Evolutionary conservation across 2,888 invertebrate species (phyloP), one percentile per base, ranked within the genome.

Genomic region (Stictocephala bisonia): DNA sequence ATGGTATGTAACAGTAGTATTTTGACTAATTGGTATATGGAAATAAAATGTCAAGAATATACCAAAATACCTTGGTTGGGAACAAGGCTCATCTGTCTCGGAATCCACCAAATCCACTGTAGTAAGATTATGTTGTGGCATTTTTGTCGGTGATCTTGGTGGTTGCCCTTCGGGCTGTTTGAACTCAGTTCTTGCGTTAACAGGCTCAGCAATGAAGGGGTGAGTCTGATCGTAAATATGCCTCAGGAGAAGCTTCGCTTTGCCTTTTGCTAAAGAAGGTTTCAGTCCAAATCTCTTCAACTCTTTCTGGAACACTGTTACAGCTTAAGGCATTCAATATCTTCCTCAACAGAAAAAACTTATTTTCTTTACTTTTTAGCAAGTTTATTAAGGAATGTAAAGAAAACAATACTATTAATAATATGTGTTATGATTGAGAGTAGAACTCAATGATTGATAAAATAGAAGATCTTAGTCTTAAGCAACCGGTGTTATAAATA

Each of bases 141-240:
- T 60, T 18, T 29, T 56, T 3, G 18, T 18, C 2, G 56, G 56
- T 4, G 56, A 56, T n/a, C 60, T 6, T 2, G 60, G 60, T 9
- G 60, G 40, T 40, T 2, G 60, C 9, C 66, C 48, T 22, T 44
- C 27, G 2, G 66, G 44, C 26, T 26, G 26, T 27, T n/a, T 66
- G 66, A 41, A 44, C 53, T 40, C 9, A 26, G 3, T 15, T 27
- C 20, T 2, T n/a, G 7, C 3, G 3, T 13, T 9, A 1, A 9
- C 18, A 18, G 44, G 9, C 18, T 60, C 76, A 79, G 79, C 75
- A 78, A 82, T 77, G 26, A 79, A 73, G 53, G 86, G 86, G 80
- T 88, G 88, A 26, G 87, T 84, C 77, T 87, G 84, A n/a, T 87
- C 83, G 79, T 88, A 88, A 77, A 89, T 87, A 74, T 87, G 86